These are phyloP conservation scores for Plutomurus gul DNA, from an alignment of 1,140 invertebrate genomes.

Conservation along the genomic window DNA sequence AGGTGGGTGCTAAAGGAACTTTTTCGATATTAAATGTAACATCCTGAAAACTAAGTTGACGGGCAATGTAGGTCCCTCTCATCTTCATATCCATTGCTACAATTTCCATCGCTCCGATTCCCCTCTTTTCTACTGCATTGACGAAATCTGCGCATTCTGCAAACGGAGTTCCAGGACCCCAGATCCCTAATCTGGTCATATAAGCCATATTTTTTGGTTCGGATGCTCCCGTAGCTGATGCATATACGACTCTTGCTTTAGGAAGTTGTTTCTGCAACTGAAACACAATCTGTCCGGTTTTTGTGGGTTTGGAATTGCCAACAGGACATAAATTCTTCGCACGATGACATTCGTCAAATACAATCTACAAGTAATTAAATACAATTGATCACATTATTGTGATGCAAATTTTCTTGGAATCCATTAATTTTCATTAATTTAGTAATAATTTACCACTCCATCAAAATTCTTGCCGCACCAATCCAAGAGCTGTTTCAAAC, in stretches of 20 bases:
- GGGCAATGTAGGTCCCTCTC: constrained; percentile 96
- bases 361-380: too few relatives aligned
- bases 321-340: constrained; percentile 98
- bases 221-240: constrained; percentile 95
- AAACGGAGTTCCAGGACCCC: constrained; percentile 96
- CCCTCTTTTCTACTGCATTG: constrained; percentile 92
- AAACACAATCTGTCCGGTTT: constrained; percentile 85
- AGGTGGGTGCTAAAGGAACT: constrained; percentile 84
- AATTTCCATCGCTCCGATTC: constrained; percentile 99
- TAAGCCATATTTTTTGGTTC: constrained; percentile 99
- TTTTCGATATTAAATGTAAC: constrained; percentile 97
- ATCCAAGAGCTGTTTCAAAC: constrained; percentile 92
- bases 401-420: too few relatives aligned
- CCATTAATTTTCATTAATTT: too few relatives aligned
- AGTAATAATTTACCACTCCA: constrained; percentile 79
- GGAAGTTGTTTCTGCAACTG: constrained; percentile 95
- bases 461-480: constrained; percentile 98
- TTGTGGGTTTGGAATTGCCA: constrained; percentile 90
- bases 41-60: constrained; percentile 95
- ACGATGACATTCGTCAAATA: constrained; percentile 99
- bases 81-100: constrained; percentile 99
- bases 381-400: too few relatives aligned
- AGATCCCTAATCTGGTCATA: constrained; percentile 96
- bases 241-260: constrained; percentile 94
- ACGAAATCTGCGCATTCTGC: constrained; percentile 94